Conservation (phyloP, 2,797 vertebrate species). For the Thunnus albacares region DNA sequence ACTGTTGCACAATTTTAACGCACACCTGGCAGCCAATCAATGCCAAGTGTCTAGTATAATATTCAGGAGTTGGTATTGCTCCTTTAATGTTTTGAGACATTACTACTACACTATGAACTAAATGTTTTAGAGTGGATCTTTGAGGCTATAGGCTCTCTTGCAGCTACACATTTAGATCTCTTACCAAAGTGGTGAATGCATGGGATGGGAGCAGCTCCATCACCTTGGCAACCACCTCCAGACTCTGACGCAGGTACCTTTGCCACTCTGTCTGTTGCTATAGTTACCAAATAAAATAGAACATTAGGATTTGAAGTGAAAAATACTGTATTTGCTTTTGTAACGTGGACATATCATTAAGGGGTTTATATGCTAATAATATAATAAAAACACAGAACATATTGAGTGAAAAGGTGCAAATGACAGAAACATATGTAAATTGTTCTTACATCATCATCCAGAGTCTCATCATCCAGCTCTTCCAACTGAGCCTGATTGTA, state of each 20-base stretch:
- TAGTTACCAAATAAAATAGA: slow-evolving; percentile 59
- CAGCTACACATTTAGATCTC: slow-evolving; percentile 28
- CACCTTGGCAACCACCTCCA: slow-evolving; percentile 98
- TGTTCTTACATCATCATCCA: slow-evolving; percentile 96
- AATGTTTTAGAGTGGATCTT: not conserved
- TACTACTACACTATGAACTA: not conserved
- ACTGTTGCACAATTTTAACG: not conserved
- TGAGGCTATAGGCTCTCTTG: not conserved
- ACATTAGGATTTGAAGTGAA: slow-evolving; percentile 29
- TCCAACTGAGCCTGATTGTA: slow-evolving; percentile 97
- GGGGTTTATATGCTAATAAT: not conserved
- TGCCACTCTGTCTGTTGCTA: slow-evolving; percentile 99
- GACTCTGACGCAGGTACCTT: slow-evolving; percentile 97
- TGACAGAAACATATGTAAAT: slow-evolving; percentile 4
- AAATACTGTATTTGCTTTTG: not conserved
- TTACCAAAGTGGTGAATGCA: slow-evolving; percentile 95
- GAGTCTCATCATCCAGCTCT: slow-evolving; percentile 96
- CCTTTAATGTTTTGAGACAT: not conserved
- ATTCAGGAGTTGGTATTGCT: not conserved
- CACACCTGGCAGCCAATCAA: not conserved
- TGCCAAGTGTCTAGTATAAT: not conserved
- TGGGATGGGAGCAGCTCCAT: slow-evolving; percentile 99
- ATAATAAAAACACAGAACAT: not conserved
- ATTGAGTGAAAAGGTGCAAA: not conserved
- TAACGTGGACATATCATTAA: not conserved